A percentile compares a stretch with the other conserved stretches of the same genome.
Evolutionary conservation across 2,888 invertebrate genomes (phyloP).

Genomic region (Aspidapion aeneum): DNA sequence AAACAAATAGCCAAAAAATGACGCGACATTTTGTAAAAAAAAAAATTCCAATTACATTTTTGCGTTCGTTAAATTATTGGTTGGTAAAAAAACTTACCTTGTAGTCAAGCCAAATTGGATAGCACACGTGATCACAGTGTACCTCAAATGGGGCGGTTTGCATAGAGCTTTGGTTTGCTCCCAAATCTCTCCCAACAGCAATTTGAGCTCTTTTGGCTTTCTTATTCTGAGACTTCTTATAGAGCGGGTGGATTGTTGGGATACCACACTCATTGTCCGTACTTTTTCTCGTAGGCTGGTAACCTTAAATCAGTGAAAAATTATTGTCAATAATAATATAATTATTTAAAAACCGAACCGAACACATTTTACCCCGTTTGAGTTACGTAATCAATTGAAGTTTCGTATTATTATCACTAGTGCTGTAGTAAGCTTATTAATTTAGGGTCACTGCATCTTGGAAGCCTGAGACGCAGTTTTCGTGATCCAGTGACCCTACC

Average conservation of each 20-base stretch:
- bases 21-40: background rate
- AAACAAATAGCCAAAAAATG: no score
- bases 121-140: slow-evolving; percentile 71
- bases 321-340: no score
- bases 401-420: no score
- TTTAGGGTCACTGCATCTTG: no score
- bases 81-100: slow-evolving; percentile 55
- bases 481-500: no score
- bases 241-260: slow-evolving; percentile 62
- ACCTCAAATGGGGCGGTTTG: slow-evolving; percentile 69
- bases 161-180: slow-evolving; percentile 70
- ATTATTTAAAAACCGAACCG: no score
- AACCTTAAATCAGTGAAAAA: slow-evolving; percentile 57
- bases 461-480: no score
- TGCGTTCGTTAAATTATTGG: no score
- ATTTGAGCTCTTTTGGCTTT: slow-evolving; percentile 68
- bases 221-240: slow-evolving; percentile 66
- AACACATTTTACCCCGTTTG: no score
- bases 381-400: no score
- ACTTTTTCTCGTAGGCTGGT: slow-evolving; percentile 67
- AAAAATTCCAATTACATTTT: no score
- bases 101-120: slow-evolving; percentile 82
- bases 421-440: no score
- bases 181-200: slow-evolving; percentile 68
- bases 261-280: slow-evolving; percentile 60